Evolutionary conservation across 92 coral and sea anemone species (phyloP).

Genomic region (Meandrina meandrites): DNA sequence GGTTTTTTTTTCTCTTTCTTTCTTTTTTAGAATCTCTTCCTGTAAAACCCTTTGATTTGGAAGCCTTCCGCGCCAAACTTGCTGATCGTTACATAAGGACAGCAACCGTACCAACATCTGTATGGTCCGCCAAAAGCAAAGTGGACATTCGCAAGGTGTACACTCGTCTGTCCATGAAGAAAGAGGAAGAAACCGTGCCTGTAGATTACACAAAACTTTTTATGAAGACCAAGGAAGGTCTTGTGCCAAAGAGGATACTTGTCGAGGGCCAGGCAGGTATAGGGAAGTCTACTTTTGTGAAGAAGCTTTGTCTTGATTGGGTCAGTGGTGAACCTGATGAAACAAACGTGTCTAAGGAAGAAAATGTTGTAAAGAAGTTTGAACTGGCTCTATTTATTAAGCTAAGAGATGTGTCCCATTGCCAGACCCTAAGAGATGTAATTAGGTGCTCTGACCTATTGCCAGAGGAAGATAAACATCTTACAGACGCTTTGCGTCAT

Average conservation of each 20-base stretch:
- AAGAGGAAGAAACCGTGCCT: neutral
- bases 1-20: neutral
- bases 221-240: neutral
- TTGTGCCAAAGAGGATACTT: conserved; percentile 28
- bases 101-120: conserved; percentile 27
- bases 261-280: conserved; percentile 41
- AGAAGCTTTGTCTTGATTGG: conserved; percentile 45
- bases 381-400: conserved; percentile 22
- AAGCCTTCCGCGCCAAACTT: neutral
- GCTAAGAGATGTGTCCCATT: conserved; percentile 11
- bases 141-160: conserved; percentile 24
- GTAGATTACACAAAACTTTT: neutral
- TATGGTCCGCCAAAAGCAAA: conserved; percentile 18
- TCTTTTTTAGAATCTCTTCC: neutral
- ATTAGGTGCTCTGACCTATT: conserved; percentile 11
- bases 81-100: conserved; percentile 29
- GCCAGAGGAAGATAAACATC: conserved; percentile 13
- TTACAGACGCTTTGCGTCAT: conserved; percentile 5
- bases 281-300: conserved; percentile 44
- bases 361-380: conserved; percentile 10
- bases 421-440: conserved; percentile 11
- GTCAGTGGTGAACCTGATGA: neutral
- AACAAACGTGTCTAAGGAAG: neutral
- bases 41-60: neutral
- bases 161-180: conserved; percentile 27